Base-by-base conservation (phyloP, 2,113 vertebrate species). In the Cephalophus harveyi region DNA sequence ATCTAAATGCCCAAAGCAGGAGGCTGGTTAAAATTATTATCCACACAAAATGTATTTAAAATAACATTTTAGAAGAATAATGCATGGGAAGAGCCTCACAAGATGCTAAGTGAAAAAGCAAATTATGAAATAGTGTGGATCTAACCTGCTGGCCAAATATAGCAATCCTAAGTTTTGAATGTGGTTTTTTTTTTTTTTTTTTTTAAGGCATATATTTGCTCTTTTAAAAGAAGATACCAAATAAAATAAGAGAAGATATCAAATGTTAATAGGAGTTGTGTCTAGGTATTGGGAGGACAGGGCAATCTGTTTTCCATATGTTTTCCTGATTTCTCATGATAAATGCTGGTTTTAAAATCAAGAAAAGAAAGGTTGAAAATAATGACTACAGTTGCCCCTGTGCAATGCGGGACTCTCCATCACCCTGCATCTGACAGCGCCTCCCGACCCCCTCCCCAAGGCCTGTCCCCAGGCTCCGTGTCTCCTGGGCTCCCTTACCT, bases 381-480 rank as follows among this genome's bases (percentile, higher is more conserved):
- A 85, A 30, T 30, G 0, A 17, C 36, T 19, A 25, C 8, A 11
- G 19, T 30, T 1, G 8, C 71, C 57, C 55, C 8, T 16, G 13
- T 6, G 16, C 57, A 21, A 1, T 14, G 1, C 0, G 0, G 46
- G 17, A 0, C 36, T 12, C 83, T 6, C 28, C 17, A 28, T 21
- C 74, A 33, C 23, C 84, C 33, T 4, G 13, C 36, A 1, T 79
- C 46, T 5, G 46, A 2, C 2, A 5, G 4, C 0, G 3, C 88
- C 14, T 2, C 11, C 36, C 13, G 0, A 15, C 16, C 19, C 0
- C 17, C 6, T 12, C 19, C 33, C 48, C 16, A 0, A 3, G 16
- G 13, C 78, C 88, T 86, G 15, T 10, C 25, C 3, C 0, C 7
- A 7, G 48, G 25, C 67, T 10, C 5, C 2, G 1, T 1, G 14